Evolutionary conservation across 2,113 vertebrate genomes (phyloP).

Genomic region (Callorhinus ursinus): DNA sequence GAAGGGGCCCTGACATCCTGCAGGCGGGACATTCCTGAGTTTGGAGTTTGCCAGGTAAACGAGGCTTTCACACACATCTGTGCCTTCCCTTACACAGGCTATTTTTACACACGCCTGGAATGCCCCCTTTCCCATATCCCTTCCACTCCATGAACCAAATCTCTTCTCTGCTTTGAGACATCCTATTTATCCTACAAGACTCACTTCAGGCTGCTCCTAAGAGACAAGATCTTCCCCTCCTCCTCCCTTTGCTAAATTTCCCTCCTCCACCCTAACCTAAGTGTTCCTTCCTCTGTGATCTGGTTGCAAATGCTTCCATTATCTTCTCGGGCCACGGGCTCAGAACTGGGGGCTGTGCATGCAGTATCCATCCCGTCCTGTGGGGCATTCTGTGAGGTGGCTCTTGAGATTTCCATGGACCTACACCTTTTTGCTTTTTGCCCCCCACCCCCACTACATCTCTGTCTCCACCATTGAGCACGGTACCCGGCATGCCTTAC

Average conservation of each 20-base stretch:
- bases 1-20: background rate
- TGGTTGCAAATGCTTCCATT: background rate
- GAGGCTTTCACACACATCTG: rapidly evolving
- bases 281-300: background rate
- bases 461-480: background rate
- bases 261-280: background rate
- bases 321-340: background rate
- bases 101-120: background rate
- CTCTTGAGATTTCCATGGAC: background rate
- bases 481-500: rapidly evolving
- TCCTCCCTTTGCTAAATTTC: background rate
- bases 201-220: background rate
- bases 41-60: background rate
- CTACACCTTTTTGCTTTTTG: background rate
- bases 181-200: background rate
- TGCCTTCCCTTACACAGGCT: background rate
- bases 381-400: background rate
- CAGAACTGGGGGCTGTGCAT: background rate
- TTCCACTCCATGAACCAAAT: background rate
- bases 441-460: no score
- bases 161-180: background rate
- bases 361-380: background rate
- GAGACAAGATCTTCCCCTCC: background rate
- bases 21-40: background rate
- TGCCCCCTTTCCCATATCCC: background rate